A percentile compares a stretch with the other conserved stretches of the same genome.
Conservation (phyloP, 2,797 vertebrate genomes). For the Botia kubotai region DNA sequence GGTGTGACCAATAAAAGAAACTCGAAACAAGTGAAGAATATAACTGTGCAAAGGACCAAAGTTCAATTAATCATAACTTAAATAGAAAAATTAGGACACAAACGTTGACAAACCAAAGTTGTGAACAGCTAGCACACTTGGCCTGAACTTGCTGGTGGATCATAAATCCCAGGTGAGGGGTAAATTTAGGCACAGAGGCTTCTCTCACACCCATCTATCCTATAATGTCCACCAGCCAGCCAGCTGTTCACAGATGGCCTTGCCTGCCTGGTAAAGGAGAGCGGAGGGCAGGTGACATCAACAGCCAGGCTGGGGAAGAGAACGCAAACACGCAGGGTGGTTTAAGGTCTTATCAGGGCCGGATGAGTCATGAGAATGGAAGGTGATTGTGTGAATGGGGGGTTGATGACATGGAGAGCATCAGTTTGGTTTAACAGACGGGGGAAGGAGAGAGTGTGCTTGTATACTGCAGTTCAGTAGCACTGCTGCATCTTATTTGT, state of each 20-base stretch:
- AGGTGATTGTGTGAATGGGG: constrained; percentile 7
- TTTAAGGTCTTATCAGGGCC: constrained; percentile 43
- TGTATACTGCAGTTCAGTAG: not conserved
- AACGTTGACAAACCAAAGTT: not conserved
- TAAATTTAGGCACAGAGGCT: constrained; percentile 44
- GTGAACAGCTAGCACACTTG: constrained; percentile 24
- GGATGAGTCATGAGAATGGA: constrained; percentile 37
- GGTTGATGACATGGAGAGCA: constrained; percentile 15
- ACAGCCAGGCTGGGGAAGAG: constrained; percentile 18
- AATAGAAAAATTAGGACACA: constrained; percentile 6
- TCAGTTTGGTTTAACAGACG: not conserved
- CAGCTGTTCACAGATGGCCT: constrained; percentile 28
- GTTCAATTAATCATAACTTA: not conserved
- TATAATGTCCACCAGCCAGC: constrained; percentile 3
- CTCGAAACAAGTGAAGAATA: not conserved
- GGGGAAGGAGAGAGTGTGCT: not conserved
- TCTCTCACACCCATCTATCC: constrained; percentile 22
- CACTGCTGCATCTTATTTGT: not conserved
- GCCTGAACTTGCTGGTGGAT: not conserved
- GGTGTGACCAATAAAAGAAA: not conserved
- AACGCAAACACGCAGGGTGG: constrained; percentile 35
- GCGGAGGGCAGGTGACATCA: constrained; percentile 32
- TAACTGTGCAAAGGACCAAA: not conserved
- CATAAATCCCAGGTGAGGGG: constrained; percentile 18
- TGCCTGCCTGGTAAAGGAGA: constrained; percentile 25